Evolutionary conservation across 2,113 vertebrate genomes (phyloP).

Genomic region (Addax nasomaculatus): DNA sequence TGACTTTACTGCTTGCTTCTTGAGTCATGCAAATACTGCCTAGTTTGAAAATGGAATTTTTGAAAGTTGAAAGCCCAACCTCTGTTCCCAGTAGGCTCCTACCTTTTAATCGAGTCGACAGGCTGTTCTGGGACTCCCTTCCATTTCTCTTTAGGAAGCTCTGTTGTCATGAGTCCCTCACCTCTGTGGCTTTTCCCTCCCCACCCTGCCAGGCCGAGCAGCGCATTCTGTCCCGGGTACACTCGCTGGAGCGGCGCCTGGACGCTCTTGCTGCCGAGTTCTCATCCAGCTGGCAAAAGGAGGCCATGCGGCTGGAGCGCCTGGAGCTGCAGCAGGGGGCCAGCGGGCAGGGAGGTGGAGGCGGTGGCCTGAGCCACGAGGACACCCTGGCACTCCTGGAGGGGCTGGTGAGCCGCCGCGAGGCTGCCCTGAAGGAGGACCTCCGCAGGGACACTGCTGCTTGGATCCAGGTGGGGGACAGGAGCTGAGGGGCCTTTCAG

Average conservation of each 20-base stretch:
- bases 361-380: conserved; percentile 25
- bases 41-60: background rate
- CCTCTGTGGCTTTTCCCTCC: background rate
- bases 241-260: conserved; percentile 80
- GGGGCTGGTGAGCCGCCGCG: conserved; percentile 75
- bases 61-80: background rate
- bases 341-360: background rate
- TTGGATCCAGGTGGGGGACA: conserved; percentile 75
- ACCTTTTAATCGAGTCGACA: background rate
- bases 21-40: background rate
- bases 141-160: background rate
- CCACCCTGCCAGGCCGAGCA: conserved; percentile 39
- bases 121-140: background rate
- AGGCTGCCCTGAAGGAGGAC: conserved; percentile 72
- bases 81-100: background rate
- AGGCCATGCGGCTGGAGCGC: conserved; percentile 64
- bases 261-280: conserved; percentile 69
- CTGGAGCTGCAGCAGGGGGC: conserved; percentile 66
- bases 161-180: background rate
- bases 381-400: conserved; percentile 72
- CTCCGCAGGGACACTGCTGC: conserved; percentile 44
- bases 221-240: conserved; percentile 73
- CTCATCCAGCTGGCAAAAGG: conserved; percentile 68
- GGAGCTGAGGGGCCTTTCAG: background rate
- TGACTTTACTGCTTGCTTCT: background rate